phyloP scores from a whole-genome alignment of 2,797 vertebrate species.

The Phrynocephalus forsythii region DNA sequence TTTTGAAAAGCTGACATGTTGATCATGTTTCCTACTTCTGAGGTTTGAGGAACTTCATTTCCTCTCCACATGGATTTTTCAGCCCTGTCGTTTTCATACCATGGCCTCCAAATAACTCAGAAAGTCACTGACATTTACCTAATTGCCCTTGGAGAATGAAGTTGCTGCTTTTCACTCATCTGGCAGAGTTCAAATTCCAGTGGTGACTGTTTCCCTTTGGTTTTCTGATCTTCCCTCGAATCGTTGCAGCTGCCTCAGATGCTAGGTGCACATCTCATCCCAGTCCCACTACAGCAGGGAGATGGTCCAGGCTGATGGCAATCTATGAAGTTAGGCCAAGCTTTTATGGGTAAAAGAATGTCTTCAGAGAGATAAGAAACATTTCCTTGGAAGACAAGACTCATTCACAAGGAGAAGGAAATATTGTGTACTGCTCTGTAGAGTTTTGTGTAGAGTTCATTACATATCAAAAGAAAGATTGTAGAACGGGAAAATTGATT shows the following conservation, averaged over 20 bases:
- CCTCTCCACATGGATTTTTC: slow-evolving; percentile 2
- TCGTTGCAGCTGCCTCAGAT: slow-evolving; percentile 15
- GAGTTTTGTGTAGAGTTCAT: background rate
- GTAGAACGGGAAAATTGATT: background rate
- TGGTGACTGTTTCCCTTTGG: slow-evolving; percentile 12
- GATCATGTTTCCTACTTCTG: slow-evolving; percentile 17
- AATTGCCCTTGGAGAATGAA: background rate
- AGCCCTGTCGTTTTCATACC: slow-evolving; percentile 32
- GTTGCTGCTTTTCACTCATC: background rate
- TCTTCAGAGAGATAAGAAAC: background rate
- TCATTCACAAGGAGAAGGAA: background rate
- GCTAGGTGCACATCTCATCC: background rate
- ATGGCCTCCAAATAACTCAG: slow-evolving; percentile 25
- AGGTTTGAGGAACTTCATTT: slow-evolving; percentile 1
- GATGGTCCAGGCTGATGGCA: background rate
- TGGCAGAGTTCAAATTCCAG: background rate
- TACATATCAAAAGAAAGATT: background rate
- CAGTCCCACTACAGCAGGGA: background rate
- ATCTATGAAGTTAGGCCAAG: background rate
- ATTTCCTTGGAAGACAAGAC: background rate
- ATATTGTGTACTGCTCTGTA: background rate
- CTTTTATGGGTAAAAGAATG: background rate
- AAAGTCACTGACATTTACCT: slow-evolving; percentile 15
- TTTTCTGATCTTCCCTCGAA: slow-evolving; percentile 4
- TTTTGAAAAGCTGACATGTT: slow-evolving; percentile 19